These are phyloP conservation scores for Drosophila borealis DNA, from an alignment of 2,888 invertebrate genomes.

Conservation along the genomic window DNA sequence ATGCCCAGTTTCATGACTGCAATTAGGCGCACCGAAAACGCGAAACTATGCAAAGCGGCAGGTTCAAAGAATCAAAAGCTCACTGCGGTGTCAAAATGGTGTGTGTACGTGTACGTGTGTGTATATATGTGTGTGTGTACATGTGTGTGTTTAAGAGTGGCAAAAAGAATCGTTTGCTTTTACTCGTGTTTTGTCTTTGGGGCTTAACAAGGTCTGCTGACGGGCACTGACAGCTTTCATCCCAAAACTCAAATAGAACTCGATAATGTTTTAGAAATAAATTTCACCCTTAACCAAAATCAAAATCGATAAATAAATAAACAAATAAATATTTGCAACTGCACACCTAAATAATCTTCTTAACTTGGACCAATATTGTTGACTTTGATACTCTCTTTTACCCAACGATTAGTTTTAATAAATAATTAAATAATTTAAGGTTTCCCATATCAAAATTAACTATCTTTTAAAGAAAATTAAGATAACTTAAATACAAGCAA, in stretches of 20 bases:
- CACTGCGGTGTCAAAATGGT: conserved; percentile 23
- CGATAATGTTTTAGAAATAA: conserved; percentile 11
- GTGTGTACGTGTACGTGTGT: neutral
- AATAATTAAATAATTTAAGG: too few species aligned
- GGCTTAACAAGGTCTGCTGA: conserved; percentile 23
- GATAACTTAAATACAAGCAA: too few species aligned
- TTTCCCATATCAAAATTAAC: too few species aligned
- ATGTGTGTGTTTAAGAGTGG: conserved; percentile 5
- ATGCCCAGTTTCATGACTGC: conserved; percentile 70
- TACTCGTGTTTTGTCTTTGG: conserved; percentile 5
- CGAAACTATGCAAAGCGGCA: conserved; percentile 47
- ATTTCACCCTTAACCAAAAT: conserved; percentile 1
- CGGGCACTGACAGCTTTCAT: conserved; percentile 26
- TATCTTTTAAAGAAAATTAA: too few species aligned
- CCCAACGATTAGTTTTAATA: too few species aligned
- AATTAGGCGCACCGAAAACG: conserved; percentile 57
- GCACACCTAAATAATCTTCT: too few species aligned
- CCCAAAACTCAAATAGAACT: conserved; percentile 10
- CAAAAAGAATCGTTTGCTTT: conserved; percentile 20
- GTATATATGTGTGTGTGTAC: conserved; percentile 2
- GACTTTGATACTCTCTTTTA: too few species aligned
- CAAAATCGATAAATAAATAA: too few species aligned
- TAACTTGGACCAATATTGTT: too few species aligned
- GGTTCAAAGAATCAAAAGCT: conserved; percentile 12
- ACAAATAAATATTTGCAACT: too few species aligned